Evolutionary conservation across 2,113 vertebrate species (phyloP), one percentile per base, ranked within the genome.

Genomic region (Coregonus clupeaformis): DNA sequence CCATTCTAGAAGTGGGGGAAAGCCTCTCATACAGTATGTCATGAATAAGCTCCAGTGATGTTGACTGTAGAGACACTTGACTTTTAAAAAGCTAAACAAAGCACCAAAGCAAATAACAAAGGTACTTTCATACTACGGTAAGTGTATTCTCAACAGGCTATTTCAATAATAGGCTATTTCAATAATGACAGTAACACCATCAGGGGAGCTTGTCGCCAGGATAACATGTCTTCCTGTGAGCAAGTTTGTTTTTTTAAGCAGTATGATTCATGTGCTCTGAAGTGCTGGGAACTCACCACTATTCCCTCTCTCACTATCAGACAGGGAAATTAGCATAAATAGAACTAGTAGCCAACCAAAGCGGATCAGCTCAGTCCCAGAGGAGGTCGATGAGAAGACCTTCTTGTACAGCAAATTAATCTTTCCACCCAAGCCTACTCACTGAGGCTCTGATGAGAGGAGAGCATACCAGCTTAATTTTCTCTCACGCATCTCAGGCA

Each of bases 181-280:
- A 29, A 60, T 49, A 68, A 68, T 32, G 49, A 59, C 32, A 32
- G 12, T 6, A 55, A 70, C 6, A 27, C 1, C 29, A 27, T 27
- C 30, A 18, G 65, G 52, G 71, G 60, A 81, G 42, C 60, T 42
- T 32, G 65, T 81, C 75, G 75, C 84, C 78, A 74, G 77, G 76
- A 69, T 71, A 85, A 81, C 71, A 65, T 45, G 49, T 79, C 60
- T 11, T 11, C 63, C 49, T 52, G 77, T 71, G 72, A 55, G 25
- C 16, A 14, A 18, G 42, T 64, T 74, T 71, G 24, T 65, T 32
- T 18, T 75, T 80, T 42, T 52, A 45, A 78, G 16, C 16, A 25
- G n/a, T 60, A 9, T 60, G 57, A 22, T 60, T 22, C n/a, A n/a
- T 9, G n/a, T 7, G 1, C 20, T 60, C 57, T 7, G 16, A 60